Evolutionary conservation across 92 coral and sea anemone genomes (phyloP).

Genomic region (Zoanthus gigantus): DNA sequence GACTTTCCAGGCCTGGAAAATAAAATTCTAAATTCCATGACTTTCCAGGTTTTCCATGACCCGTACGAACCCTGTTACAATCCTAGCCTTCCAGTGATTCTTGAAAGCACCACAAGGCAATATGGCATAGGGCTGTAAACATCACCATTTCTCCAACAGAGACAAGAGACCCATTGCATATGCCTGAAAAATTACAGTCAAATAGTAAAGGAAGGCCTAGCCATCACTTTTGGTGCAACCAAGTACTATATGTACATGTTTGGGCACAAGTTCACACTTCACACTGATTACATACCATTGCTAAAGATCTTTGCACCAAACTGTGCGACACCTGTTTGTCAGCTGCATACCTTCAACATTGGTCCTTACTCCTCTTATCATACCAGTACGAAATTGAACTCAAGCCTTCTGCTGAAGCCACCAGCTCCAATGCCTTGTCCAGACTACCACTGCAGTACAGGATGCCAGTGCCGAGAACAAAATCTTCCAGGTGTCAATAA

Average conservation of each 20-base stretch:
- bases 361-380: conserved; percentile 61
- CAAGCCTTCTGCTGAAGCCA: background rate
- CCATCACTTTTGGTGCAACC: background rate
- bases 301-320: background rate
- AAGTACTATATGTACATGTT: background rate
- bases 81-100: no score
- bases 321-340: conserved; percentile 13
- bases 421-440: conserved; percentile 36
- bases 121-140: no score
- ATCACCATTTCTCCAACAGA: no score
- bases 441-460: conserved; percentile 12
- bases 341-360: conserved; percentile 51
- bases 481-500: background rate
- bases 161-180: no score
- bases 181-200: background rate
- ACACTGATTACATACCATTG: background rate
- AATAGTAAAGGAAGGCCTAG: background rate
- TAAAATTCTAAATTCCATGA: no score
- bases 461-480: conserved; percentile 6
- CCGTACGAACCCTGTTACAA: no score
- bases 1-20: no score
- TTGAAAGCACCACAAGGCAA: no score
- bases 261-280: background rate
- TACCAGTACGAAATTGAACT: conserved; percentile 60
- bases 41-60: no score